Percentiles rank a stretch among this genome's conserved stretches.
These are phyloP conservation scores for Chorisops tibialis DNA, from an alignment of 2,888 invertebrate species.

Conservation along the genomic window DNA sequence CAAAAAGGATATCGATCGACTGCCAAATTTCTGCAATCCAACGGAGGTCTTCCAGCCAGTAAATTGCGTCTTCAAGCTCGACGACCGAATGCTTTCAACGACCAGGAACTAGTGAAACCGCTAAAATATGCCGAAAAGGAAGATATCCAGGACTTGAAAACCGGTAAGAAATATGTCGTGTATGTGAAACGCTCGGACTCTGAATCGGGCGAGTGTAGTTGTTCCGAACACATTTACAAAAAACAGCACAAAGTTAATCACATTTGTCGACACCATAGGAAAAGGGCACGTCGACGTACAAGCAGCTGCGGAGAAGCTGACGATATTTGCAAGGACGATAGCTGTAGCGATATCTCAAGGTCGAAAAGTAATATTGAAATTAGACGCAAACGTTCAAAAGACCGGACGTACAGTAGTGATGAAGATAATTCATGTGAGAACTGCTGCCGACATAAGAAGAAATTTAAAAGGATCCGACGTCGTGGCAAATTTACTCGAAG, in stretches of 20 bases:
- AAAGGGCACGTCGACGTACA: slow-evolving; percentile 45
- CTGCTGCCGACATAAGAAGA: slow-evolving; percentile 49
- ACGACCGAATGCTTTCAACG: slow-evolving; percentile 47
- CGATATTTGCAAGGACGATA: slow-evolving; percentile 34
- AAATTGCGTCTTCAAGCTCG: slow-evolving; percentile 56
- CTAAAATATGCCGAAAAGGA: slow-evolving; percentile 49
- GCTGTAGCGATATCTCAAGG: slow-evolving; percentile 47
- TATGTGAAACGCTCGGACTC: slow-evolving; percentile 44
- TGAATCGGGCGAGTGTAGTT: slow-evolving; percentile 37
- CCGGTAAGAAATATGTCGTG: slow-evolving; percentile 47
- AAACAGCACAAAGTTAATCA: slow-evolving; percentile 45
- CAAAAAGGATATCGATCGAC: slow-evolving; percentile 83
- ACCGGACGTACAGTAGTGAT: slow-evolving; percentile 42
- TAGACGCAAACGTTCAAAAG: slow-evolving; percentile 43
- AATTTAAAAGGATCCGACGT: slow-evolving; percentile 45
- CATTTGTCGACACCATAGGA: slow-evolving; percentile 44
- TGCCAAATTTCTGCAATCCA: slow-evolving; percentile 87
- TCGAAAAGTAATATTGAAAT: slow-evolving; percentile 53
- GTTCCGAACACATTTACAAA: slow-evolving; percentile 43
- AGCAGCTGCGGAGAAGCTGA: slow-evolving; percentile 40
- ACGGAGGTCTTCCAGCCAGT: slow-evolving; percentile 80
- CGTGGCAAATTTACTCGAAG: slow-evolving; percentile 52
- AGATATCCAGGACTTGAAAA: slow-evolving; percentile 45
- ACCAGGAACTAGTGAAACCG: slow-evolving; percentile 47
- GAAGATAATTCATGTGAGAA: slow-evolving; percentile 56